Base-by-base conservation (phyloP, 2,888 invertebrate species). In the Brachycybe producta region DNA sequence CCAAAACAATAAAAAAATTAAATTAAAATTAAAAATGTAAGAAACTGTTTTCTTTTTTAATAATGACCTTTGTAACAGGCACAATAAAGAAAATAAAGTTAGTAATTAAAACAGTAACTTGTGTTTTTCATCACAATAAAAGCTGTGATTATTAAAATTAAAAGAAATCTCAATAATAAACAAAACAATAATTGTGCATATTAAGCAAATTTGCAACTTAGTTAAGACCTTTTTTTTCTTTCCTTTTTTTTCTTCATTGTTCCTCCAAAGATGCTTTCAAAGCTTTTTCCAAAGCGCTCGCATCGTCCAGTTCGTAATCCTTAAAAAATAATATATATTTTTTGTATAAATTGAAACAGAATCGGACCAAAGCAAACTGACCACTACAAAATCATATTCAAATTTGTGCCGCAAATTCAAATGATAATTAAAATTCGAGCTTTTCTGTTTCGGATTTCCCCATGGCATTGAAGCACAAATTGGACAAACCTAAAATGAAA, bases 381-480 rank as follows among this genome's bases (percentile, higher is more conserved):
- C 47, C 38, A 47, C 47, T 19, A 47, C 23, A 5, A 27, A 26
- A 27, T 39, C 47, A 28, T 47, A 47, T 47, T 47, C 47, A 41
- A 47, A 47, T 27, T 27, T 11, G 19, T 47, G 47, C 19, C 47
- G 38, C 3, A 47, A 24, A 47, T 47, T 47, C 24, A 47, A 27
- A 26, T 47, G 47, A n/a, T 17, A 8, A 4, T 39, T 2, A 27
- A 47, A 35, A 39, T 47, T 17, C 11, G 19, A 26, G 21, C 47
- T 47, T 27, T 35, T 47, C 24, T 47, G 47, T n/a, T 47, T 15
- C 11, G 3, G 3, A 39, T 47, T 39, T 23, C 47, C 47, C 47
- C 47, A 47, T 27, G 47, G 47, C 47, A 47, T 47, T 8, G 39
- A 41, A 3, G 39, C 38, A 39, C 47, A 47, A 15, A 47, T 39